Evolutionary conservation across 2,113 vertebrate species (phyloP).

Genomic region (Tyrannus savana): DNA sequence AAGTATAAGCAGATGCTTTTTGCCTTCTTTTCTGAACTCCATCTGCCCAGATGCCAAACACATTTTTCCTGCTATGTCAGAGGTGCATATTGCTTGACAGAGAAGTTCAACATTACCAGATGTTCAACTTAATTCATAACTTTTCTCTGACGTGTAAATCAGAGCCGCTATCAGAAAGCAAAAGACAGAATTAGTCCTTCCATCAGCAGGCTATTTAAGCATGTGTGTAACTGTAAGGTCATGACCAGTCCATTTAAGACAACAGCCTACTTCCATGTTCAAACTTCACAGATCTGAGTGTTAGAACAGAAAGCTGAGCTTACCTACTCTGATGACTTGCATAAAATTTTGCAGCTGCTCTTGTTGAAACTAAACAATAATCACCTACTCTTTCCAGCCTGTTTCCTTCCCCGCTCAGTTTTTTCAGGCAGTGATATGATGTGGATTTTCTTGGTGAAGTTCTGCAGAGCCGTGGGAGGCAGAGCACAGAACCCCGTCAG

Average conservation of each 20-base stretch:
- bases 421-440: background rate
- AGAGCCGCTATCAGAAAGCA: background rate
- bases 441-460: background rate
- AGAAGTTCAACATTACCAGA: background rate
- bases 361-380: background rate
- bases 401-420: fast-evolving
- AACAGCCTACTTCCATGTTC: background rate
- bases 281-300: background rate
- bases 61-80: background rate
- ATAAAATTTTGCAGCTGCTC: background rate
- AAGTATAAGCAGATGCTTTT: background rate
- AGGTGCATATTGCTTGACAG: background rate
- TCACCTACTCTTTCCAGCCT: background rate
- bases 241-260: background rate
- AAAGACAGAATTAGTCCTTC: background rate
- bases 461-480: background rate
- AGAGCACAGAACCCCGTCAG: background rate
- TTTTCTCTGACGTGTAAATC: background rate
- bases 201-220: background rate
- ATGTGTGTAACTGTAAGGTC: background rate
- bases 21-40: background rate
- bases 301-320: background rate
- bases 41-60: background rate
- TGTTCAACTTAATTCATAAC: background rate
- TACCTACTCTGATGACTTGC: background rate